phyloP scores from a whole-genome alignment of 2,888 invertebrate genomes.

The Lithophane ornitopus region DNA sequence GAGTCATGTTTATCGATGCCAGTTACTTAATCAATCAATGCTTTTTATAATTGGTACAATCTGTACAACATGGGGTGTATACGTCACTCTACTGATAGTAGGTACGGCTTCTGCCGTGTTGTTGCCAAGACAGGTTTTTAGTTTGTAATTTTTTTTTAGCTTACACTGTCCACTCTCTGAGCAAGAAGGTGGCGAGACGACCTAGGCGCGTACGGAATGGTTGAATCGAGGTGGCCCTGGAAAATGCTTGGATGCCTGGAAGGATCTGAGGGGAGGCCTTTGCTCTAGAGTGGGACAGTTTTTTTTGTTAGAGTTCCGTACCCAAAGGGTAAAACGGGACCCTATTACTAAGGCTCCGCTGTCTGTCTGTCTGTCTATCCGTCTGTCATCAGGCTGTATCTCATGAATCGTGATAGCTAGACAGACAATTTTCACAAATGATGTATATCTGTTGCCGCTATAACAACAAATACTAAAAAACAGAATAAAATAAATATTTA shows the following conservation, averaged over 20 bases:
- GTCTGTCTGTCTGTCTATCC: no score
- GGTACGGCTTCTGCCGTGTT: neutral
- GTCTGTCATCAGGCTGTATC: no score
- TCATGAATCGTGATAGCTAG: no score
- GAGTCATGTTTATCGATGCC: constrained; percentile 26
- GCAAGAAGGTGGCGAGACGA: neutral
- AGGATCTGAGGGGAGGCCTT: neutral
- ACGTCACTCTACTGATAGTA: neutral
- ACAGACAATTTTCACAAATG: no score
- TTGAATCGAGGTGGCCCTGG: neutral
- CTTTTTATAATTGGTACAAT: neutral
- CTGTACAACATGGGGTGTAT: neutral
- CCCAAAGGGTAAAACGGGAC: no score
- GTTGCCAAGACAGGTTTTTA: neutral
- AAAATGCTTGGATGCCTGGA: neutral
- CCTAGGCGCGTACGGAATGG: neutral
- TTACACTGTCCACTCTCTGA: neutral
- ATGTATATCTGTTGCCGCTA: no score
- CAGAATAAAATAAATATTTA: no score
- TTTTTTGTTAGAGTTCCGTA: no score
- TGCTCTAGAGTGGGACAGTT: neutral
- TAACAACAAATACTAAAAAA: no score
- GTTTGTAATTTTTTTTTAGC: neutral
- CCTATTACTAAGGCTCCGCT: no score
- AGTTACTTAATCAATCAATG: constrained; percentile 10